Percentiles rank a stretch among this genome's conserved stretches.
phyloP scores from a whole-genome alignment of 2,888 invertebrate genomes.

The Mythimna impura region DNA sequence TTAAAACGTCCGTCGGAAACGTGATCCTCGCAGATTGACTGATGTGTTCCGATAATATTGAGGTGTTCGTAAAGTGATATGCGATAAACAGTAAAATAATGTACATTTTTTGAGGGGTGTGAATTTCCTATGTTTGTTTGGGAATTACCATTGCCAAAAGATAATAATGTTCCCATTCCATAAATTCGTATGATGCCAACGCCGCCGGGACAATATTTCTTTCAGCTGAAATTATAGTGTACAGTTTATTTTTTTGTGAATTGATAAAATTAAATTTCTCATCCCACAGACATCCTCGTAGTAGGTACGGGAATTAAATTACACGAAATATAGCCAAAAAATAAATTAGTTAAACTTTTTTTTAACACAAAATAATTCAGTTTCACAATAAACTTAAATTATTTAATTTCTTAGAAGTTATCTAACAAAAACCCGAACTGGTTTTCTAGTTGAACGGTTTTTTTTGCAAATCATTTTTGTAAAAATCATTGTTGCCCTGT shows the following conservation, averaged over 20 bases:
- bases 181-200: constrained; percentile 15
- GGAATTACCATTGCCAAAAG: constrained; percentile 42
- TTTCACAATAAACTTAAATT: constrained; percentile 38
- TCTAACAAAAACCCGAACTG: constrained; percentile 21
- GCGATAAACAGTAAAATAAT: constrained; percentile 50
- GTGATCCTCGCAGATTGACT: constrained; percentile 67
- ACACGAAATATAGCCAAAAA: constrained; percentile 9
- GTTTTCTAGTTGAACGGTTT: background rate
- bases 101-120: constrained; percentile 46
- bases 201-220: constrained; percentile 16
- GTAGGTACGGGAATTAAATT: background rate
- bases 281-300: background rate
- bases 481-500: constrained; percentile 31
- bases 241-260: constrained; percentile 1
- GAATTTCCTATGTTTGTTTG: constrained; percentile 36
- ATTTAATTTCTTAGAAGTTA: constrained; percentile 30
- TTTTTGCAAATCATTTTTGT: constrained; percentile 4
- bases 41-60: constrained; percentile 66
- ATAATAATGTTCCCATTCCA: constrained; percentile 45
- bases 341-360: background rate
- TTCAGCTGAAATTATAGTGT: constrained; percentile 9
- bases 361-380: constrained; percentile 18
- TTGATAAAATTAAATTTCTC: background rate
- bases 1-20: constrained; percentile 73
- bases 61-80: constrained; percentile 65